Evolutionary conservation across 1,140 invertebrate species (phyloP).

Genomic region (Caenorhabditis briggsae): DNA sequence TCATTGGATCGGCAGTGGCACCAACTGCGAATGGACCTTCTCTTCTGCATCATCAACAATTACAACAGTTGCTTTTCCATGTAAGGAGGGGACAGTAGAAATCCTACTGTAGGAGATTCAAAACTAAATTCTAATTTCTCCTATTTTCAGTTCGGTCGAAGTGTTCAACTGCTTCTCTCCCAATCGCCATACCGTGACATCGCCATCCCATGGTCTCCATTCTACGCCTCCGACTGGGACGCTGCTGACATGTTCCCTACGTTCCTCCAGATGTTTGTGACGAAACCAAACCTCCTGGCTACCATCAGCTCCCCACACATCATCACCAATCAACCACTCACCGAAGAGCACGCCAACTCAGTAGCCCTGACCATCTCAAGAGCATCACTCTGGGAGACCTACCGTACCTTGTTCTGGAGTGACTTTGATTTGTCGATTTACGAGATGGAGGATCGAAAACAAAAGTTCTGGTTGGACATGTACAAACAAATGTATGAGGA

Average conservation of each 20-base stretch:
- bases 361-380: conserved; percentile 69
- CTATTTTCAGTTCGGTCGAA: conserved; percentile 72
- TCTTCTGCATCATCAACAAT: conserved; percentile 71
- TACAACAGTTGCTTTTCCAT: conserved; percentile 71
- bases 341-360: conserved; percentile 66
- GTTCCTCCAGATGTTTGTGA: conserved; percentile 74
- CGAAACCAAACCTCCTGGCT: conserved; percentile 72
- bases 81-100: conserved; percentile 53
- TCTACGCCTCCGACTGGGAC: conserved; percentile 75
- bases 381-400: conserved; percentile 74
- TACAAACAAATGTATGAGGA: conserved; percentile 75
- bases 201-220: conserved; percentile 71
- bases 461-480: conserved; percentile 77
- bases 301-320: conserved; percentile 74
- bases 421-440: conserved; percentile 75
- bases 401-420: conserved; percentile 76
- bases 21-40: conserved; percentile 65
- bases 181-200: conserved; percentile 75
- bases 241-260: conserved; percentile 74
- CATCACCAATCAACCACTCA: conserved; percentile 69
- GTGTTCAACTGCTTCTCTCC: conserved; percentile 72
- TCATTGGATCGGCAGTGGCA: conserved; percentile 74
- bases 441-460: conserved; percentile 76
- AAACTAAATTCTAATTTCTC: background rate
- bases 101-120: too few species aligned